Base-by-base conservation (phyloP, 1,140 invertebrate species). In the Zophobas atratus region DNA sequence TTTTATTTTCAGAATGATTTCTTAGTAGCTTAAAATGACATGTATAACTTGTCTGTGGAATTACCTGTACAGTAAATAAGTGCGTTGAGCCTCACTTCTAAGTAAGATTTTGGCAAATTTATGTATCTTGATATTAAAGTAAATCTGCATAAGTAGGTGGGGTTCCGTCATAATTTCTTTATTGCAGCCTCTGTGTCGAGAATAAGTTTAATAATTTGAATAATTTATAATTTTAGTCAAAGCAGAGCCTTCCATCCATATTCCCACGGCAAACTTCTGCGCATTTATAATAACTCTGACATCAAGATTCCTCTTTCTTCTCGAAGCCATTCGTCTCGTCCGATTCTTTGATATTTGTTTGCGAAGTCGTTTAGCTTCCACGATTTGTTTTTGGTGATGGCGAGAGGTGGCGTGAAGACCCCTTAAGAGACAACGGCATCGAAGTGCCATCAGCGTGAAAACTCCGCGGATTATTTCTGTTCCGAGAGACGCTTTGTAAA, bases 401-500 rank as follows among this genome's bases (percentile, higher is more conserved):
- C 20, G 20, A 20, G n/a, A 5, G 49, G 49, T 20, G 49, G 6
- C 38, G 60, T 43, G 60, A 67, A 67, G 60, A 6, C 56, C 39
- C 60, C 39, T 67, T 39, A n/a, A 43, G 60, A 51, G 49, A 51
- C 4, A 1, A 36, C 38, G 60, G 39, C 39, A 67, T 67, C 60
- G 36, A 67, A 67, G 60, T 67, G 60, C 60, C 39, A 43, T 67
- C 39, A 41, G 6, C 38, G 49, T 51, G 49, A 51, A 51, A 51
- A 51, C 49, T 51, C 8, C 6, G 32, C 60, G 60, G 60, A 67
- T 67, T 67, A 67, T 63, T 63, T 63, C 57, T 39, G 20, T 56
- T 60, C 32, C n/a, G 60, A 8, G 60, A 67, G 60, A 67, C 60
- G 60, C 39, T 67, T 32, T 67, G 60, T 67, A 67, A 67, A 67